Evolutionary conservation across 2,888 invertebrate genomes (phyloP), one percentile per base, ranked within the genome.

Genomic region (Synanthedon andrenaeformis): DNA sequence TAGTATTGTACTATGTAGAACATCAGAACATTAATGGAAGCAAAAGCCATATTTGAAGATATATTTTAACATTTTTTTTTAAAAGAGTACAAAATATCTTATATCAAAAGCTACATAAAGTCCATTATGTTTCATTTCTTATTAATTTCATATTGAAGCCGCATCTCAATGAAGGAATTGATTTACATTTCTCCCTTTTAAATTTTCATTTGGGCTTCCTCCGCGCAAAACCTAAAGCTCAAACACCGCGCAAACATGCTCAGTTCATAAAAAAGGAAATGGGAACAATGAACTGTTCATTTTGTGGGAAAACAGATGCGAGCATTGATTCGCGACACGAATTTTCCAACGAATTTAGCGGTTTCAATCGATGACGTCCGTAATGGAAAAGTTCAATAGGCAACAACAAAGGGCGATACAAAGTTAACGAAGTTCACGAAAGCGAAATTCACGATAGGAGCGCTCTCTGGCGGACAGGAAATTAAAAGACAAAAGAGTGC

Each of bases 401-500:
- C 72, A 83, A 80, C 80, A 82, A 84, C 83, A 85, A 83, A 85
- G 79, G 73, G 69, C 71, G 81, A 79, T 79, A 83, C 78, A n/a
- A 84, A 85, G 81, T 82, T 83, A 87, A 83, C 82, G 83, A 84
- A 79, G 81, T 78, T 78, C 77, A 78, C 78, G 82, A 82, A 85
- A 85, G 79, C 74, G 69, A 84, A 86, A 85, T 82, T 84, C 78
- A 79, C 76, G 79, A 79, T 74, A 70, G 75, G 68, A 75, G 76
- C 77, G 56, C 74, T 75, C 77, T 79, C 75, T 76, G 71, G 75
- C 73, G 79, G 79, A 74, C 82, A 82, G 85, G 86, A 86, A 86
- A 87, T 86, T 84, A 86, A 84, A 84, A 83, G 84, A 87, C 85
- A 87, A 87, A 85, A 85, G 84, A 84, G 76, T 78, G 71, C 75